A percentile compares a stretch with the other conserved stretches of the same genome.
Evolutionary conservation across 2,888 invertebrate species (phyloP).

Genomic region (Xestia xanthographa): DNA sequence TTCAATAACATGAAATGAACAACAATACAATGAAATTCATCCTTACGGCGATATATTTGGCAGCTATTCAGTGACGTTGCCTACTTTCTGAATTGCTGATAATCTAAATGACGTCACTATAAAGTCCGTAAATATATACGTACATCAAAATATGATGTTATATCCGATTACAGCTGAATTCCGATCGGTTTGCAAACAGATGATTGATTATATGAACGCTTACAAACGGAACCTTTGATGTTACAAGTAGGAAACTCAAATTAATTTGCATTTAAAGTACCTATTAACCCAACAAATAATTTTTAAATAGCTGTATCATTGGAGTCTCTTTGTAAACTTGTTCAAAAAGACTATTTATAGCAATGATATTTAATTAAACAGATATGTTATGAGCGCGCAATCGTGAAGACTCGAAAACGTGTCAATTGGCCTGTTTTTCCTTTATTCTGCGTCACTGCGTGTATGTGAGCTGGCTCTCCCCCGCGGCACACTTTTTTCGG

Average conservation of each 20-base stretch:
- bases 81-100: background rate
- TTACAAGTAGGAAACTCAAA: background rate
- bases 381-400: no score
- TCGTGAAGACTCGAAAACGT: no score
- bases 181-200: constrained; percentile 27
- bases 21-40: background rate
- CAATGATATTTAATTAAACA: no score
- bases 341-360: no score
- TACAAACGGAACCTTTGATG: constrained; percentile 28
- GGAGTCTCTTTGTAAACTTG: background rate
- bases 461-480: no score
- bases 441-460: no score
- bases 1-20: background rate
- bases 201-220: constrained; percentile 13
- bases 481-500: no score
- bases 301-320: background rate
- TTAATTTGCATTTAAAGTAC: background rate
- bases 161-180: constrained; percentile 40
- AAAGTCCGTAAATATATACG: constrained; percentile 1
- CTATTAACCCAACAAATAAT: background rate
- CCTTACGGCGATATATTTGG: background rate
- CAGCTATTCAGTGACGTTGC: background rate
- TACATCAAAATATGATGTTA: constrained; percentile 15
- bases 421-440: no score
- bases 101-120: constrained; percentile 3